These are phyloP conservation scores for Gallinago nigripennis DNA, from an alignment of 2,797 vertebrate species.

Conservation along the genomic window DNA sequence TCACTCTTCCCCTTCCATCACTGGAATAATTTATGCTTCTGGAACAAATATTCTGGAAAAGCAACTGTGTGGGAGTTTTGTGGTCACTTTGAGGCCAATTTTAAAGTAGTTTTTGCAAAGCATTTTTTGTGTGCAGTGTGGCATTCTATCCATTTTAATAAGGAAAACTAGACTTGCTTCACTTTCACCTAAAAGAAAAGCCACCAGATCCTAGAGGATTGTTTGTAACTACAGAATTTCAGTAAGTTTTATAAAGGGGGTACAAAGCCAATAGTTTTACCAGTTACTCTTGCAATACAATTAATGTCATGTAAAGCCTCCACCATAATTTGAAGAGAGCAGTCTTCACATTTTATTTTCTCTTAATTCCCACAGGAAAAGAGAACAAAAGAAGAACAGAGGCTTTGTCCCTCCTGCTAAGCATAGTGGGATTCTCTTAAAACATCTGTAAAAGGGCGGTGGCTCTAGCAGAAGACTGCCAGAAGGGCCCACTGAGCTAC, in stretches of 20 bases:
- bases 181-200: neutral
- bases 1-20: neutral
- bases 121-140: neutral
- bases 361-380: neutral
- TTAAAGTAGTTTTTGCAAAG: neutral
- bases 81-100: neutral
- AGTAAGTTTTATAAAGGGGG: neutral
- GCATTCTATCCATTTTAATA: neutral
- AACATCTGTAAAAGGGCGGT: neutral
- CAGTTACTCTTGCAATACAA: neutral
- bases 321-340: neutral
- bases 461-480: neutral
- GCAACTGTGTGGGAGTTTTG: neutral
- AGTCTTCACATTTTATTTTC: neutral
- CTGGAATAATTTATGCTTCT: neutral
- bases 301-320: neutral
- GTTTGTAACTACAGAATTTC: neutral
- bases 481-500: neutral
- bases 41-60: neutral
- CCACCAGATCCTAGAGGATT: neutral
- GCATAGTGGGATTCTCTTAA: neutral
- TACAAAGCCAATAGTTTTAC: neutral
- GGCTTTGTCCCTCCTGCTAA: neutral
- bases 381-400: neutral
- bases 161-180: neutral